These are phyloP conservation scores for Gobio gobio DNA, from an alignment of 2,113 vertebrate genomes.

Conservation along the genomic window DNA sequence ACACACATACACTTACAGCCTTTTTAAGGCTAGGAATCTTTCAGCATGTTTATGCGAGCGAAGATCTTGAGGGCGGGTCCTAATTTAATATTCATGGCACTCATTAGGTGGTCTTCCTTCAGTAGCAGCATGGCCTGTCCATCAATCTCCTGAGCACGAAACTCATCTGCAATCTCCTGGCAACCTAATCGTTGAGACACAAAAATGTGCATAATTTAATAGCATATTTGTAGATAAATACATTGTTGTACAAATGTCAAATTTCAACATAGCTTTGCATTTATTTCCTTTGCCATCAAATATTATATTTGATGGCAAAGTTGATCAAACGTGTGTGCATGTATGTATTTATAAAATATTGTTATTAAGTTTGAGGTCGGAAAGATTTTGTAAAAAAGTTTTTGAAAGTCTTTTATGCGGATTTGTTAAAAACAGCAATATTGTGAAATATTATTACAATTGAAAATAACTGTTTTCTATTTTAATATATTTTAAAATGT, in stretches of 20 bases:
- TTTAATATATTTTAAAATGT: not conserved
- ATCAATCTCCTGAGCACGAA: constrained; percentile 94
- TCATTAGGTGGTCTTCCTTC: constrained; percentile 98
- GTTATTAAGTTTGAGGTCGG: not conserved
- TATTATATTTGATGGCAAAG: not conserved
- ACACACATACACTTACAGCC: constrained; percentile 26
- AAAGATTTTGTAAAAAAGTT: not conserved
- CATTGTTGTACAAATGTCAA: not conserved
- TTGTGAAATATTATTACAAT: constrained; percentile 1
- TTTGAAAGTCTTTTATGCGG: not conserved
- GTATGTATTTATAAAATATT: not conserved
- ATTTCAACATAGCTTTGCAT: not conserved
- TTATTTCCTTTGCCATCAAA: not conserved
- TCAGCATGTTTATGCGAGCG: constrained; percentile 95
- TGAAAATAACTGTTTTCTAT: not conserved
- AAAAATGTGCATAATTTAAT: not conserved
- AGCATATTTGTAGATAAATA: not conserved
- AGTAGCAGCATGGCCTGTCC: constrained; percentile 93
- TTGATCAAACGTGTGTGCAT: not conserved
- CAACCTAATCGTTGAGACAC: constrained; percentile 78
- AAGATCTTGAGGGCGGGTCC: constrained; percentile 97
- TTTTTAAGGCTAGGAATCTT: constrained; percentile 88
- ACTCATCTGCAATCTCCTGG: constrained; percentile 96
- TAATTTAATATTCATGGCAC: constrained; percentile 98
- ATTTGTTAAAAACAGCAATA: not conserved